These are phyloP conservation scores for Mallotus villosus DNA, from an alignment of 2,797 vertebrate species.

Conservation along the genomic window DNA sequence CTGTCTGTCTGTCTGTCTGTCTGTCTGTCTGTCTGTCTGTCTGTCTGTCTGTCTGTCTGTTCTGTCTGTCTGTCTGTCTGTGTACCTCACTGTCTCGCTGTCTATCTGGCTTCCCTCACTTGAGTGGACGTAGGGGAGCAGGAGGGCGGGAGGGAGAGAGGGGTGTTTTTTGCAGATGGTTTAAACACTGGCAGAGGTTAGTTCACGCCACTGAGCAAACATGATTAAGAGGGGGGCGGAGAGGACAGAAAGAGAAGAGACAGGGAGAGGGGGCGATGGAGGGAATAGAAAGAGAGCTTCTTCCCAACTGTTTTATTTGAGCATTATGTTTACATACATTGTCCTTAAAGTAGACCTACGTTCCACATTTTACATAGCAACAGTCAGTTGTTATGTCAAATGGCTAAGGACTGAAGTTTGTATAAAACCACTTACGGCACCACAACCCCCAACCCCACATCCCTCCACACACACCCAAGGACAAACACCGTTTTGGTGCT, in stretches of 20 bases:
- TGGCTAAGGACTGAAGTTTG: too few relatives aligned
- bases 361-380: neutral
- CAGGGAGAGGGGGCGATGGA: neutral
- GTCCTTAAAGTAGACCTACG: neutral
- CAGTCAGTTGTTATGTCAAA: too few relatives aligned
- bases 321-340: neutral
- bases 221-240: neutral
- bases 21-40: too few relatives aligned
- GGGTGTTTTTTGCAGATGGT: constrained; percentile 4
- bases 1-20: too few relatives aligned
- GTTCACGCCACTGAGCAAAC: neutral
- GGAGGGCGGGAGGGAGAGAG: neutral
- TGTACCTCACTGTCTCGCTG: too few relatives aligned
- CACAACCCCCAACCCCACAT: too few relatives aligned
- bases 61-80: too few relatives aligned
- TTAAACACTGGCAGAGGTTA: constrained; percentile 14
- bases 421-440: too few relatives aligned
- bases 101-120: neutral
- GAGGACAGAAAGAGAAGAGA: neutral
- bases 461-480: too few relatives aligned
- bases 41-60: too few relatives aligned
- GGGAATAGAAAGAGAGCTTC: too few relatives aligned
- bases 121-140: neutral
- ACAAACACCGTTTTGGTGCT: neutral
- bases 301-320: neutral